Evolutionary conservation across 2,888 invertebrate genomes (phyloP).

Genomic region (Criorhina ranunculi): DNA sequence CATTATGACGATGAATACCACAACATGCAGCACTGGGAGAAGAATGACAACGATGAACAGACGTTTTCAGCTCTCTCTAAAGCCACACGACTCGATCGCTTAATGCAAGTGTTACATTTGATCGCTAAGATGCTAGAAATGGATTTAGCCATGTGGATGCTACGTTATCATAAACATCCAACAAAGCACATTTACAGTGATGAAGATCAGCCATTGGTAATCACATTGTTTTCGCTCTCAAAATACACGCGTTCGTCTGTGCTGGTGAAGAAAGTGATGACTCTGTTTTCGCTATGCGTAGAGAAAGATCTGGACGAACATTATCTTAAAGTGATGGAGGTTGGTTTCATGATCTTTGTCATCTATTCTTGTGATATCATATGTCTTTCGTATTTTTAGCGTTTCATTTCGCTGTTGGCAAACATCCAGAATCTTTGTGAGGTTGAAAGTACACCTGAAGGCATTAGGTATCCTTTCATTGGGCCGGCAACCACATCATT

Average conservation of each 20-base stretch:
- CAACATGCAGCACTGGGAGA: slow-evolving; percentile 81
- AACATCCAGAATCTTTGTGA: slow-evolving; percentile 82
- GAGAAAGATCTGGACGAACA: slow-evolving; percentile 78
- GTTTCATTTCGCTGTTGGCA: slow-evolving; percentile 80
- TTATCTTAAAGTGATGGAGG: slow-evolving; percentile 80
- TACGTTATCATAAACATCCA: slow-evolving; percentile 84
- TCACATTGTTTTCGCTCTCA: slow-evolving; percentile 80
- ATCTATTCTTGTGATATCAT: neutral
- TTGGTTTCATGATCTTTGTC: slow-evolving; percentile 58
- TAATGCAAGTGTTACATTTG: slow-evolving; percentile 85
- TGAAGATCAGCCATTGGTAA: slow-evolving; percentile 80
- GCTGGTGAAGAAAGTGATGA: slow-evolving; percentile 80
- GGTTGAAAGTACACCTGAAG: slow-evolving; percentile 78
- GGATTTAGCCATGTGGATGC: slow-evolving; percentile 86
- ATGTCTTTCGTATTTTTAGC: slow-evolving; percentile 77
- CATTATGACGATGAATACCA: slow-evolving; percentile 74
- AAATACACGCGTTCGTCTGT: slow-evolving; percentile 78
- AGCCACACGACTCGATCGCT: slow-evolving; percentile 85
- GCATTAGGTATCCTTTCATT: slow-evolving; percentile 80
- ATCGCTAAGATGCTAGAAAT: slow-evolving; percentile 86
- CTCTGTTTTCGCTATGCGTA: slow-evolving; percentile 79
- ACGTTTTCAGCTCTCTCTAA: slow-evolving; percentile 78
- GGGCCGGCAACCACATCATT: slow-evolving; percentile 79
- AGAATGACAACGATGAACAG: slow-evolving; percentile 77
- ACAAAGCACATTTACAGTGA: slow-evolving; percentile 80